Evolutionary conservation across 2,113 vertebrate species (phyloP).

Genomic region (Monarcha castaneiventris): DNA sequence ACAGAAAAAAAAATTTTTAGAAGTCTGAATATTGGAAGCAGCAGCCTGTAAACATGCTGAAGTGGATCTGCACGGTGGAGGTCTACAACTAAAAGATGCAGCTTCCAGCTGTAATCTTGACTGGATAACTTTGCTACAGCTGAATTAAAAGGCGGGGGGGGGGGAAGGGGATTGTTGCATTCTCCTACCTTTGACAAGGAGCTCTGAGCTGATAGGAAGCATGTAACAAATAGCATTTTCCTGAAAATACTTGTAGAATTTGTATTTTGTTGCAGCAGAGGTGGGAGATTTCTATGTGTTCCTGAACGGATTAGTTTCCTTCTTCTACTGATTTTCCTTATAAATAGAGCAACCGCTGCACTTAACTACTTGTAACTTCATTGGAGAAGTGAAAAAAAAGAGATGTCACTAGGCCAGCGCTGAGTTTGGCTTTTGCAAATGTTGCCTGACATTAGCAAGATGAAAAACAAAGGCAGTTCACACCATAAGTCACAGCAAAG

Average conservation of each 20-base stretch:
- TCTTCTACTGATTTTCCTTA: background rate
- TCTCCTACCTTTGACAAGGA: background rate
- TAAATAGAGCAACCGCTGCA: background rate
- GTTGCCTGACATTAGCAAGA: background rate
- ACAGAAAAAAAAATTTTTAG: background rate
- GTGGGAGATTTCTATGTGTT: background rate
- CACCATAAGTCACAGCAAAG: background rate
- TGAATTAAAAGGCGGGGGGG: background rate
- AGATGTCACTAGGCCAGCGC: background rate
- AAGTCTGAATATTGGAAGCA: background rate
- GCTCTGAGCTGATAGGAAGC: background rate
- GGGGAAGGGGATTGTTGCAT: background rate
- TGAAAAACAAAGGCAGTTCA: background rate
- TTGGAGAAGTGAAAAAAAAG: background rate
- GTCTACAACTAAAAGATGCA: background rate
- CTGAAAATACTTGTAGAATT: background rate
- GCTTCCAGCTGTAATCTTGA: background rate
- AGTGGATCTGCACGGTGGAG: background rate
- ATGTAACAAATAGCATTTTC: background rate
- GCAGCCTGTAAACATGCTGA: background rate
- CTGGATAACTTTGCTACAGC: background rate
- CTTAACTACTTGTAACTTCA: background rate
- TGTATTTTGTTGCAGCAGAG: background rate
- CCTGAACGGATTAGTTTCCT: background rate
- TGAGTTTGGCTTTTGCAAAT: background rate